Evolutionary conservation across 2,888 invertebrate species (phyloP), one percentile per base, ranked within the genome.

Genomic region (Macaria notata): DNA sequence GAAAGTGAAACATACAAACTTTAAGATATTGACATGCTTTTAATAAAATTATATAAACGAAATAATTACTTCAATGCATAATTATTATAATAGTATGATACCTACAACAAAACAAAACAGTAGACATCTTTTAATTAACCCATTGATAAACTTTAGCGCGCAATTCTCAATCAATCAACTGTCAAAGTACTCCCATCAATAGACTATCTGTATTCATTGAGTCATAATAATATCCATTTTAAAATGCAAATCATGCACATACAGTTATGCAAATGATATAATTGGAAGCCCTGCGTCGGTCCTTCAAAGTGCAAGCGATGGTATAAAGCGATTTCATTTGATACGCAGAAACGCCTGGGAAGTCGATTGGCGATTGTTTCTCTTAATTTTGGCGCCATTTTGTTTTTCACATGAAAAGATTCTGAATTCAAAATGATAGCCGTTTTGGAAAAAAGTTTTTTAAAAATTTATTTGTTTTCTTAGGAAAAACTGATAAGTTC

Each of bases 191-290:
- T 2, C 7, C 7, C 5, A 48, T 49, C 42, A 49, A 49, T 49
- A 19, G 31, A 9, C 31, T 6, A 33, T 4, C 43, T 9, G 42
- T 45, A 45, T 45, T 46, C 54, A 55, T 55, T 55, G 49, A 55
- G 38, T 51, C 48, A 45, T 47, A 53, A 46, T 46, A 53, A 53
- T 36, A n/a, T n/a, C 36, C 33, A 19, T 57, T 47, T 59, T 41
- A 30, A 2, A 51, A 59, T 48, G 51, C 59, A 54, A 41, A 41
- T 43, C 59, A 59, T 54, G 59, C 47, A 33, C 47, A 49, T 53
- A 53, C 45, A 3, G 49, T 60, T 60, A 60, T 60, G 60, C 53
- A 47, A 60, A 60, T 60, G 45, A 49, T 44, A 56, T 60, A 60
- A 60, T 60, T 60, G 60, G 56, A 60, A 56, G 29, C n/a, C 46